phyloP scores from a whole-genome alignment of 1,140 invertebrate species.

The Zaprionus inermis region DNA sequence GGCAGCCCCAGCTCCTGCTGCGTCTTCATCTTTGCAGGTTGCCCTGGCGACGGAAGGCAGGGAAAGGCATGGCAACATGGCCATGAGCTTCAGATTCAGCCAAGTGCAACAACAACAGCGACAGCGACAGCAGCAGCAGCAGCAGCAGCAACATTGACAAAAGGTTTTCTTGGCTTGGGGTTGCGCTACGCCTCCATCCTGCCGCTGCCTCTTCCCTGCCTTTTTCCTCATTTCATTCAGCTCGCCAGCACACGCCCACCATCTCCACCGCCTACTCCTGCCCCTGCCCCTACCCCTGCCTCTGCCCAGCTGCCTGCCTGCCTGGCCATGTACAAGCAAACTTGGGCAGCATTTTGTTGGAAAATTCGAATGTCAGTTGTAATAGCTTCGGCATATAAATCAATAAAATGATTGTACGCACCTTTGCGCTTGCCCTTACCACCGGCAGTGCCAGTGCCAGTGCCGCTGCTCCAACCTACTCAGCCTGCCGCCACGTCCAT shows the following conservation, averaged over 20 bases:
- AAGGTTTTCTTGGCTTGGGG: constrained; percentile 41
- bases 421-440: constrained; percentile 58
- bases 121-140: constrained; percentile 20
- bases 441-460: not conserved
- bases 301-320: not conserved
- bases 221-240: constrained; percentile 1
- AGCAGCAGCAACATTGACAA: constrained; percentile 45
- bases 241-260: constrained; percentile 2
- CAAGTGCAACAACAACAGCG: constrained; percentile 53
- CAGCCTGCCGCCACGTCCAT: not conserved
- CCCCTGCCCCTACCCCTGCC: not conserved
- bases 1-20: constrained; percentile 42
- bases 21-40: constrained; percentile 68
- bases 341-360: constrained; percentile 62
- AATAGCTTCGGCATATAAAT: constrained; percentile 84
- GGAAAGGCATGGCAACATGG: constrained; percentile 22
- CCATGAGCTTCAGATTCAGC: constrained; percentile 43
- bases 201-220: not conserved
- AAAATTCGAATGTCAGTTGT: constrained; percentile 83
- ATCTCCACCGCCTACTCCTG: not conserved
- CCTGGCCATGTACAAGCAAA: constrained; percentile 41
- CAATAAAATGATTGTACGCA: constrained; percentile 84
- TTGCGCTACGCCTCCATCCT: constrained; percentile 32
- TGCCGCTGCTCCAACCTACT: constrained; percentile 11
- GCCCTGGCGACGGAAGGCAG: constrained; percentile 46